Evolutionary conservation across 1,140 invertebrate genomes (phyloP), one percentile per base, ranked within the genome.

Genomic region (Antheraea pernyi): DNA sequence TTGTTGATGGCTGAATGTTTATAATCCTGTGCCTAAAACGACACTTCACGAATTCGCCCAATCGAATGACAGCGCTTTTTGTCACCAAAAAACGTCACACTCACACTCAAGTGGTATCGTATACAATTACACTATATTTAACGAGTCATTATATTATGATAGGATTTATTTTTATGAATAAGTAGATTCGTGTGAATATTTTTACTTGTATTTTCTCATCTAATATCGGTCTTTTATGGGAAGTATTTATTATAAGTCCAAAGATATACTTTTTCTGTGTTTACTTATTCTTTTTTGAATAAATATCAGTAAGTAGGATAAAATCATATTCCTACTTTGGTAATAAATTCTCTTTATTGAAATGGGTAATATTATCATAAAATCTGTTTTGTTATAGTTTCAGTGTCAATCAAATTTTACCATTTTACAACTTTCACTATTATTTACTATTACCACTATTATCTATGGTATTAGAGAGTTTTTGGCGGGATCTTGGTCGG

Each of bases 1-100:
- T 30, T 70, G 59, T 69, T 59, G 64, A 70, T 53, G 46, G 46
- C 46, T 53, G 46, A 53, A 53, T 16, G 46, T 53, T 53, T 53
- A 53, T 53, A 53, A 53, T 53, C 46, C 46, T 53, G 46, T 53
- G 46, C 46, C 46, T 53, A 53, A 53, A 53, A 53, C 16, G 46
- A 53, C 16, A 53, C 46, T 53, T 11, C 46, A 53, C 46, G 16
- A 1, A 16, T 53, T 53, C 13, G 16, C 10, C 7, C 46, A 48
- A 13, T 48, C 46, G 46, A 53, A 53, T 53, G 46, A 53, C 46
- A 53, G 13, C 13, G 13, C 46, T 53, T 53, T 53, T 53, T 53
- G 46, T 13, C 46, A 13, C 46, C 46, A 53, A 53, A 53, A 53
- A 53, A 53, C 13, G 46, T 53, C 46, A 53, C 46, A 16, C 46